phyloP scores from a whole-genome alignment of 2,113 vertebrate species.

The Rhinogobius similis region DNA sequence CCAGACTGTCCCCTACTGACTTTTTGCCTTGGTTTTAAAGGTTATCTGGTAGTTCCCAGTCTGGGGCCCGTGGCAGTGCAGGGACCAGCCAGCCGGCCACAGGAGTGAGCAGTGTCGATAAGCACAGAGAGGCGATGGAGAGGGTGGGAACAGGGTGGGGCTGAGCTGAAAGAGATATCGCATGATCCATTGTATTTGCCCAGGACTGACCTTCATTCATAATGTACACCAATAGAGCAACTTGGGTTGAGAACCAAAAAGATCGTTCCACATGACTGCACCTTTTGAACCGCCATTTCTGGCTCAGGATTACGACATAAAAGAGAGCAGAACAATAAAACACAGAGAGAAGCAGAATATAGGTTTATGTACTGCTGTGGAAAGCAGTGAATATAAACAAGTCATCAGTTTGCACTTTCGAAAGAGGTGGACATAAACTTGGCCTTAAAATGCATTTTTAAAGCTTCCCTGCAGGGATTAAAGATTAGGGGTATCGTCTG shows the following conservation, averaged over 20 bases:
- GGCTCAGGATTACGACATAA: slow-evolving; percentile 13
- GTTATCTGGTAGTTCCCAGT: slow-evolving; percentile 74
- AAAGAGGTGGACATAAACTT: slow-evolving; percentile 28
- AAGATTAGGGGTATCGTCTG: slow-evolving; percentile 33
- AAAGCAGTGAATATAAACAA: slow-evolving; percentile 22
- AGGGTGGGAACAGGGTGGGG: slow-evolving; percentile 24
- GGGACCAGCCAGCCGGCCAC: slow-evolving; percentile 50
- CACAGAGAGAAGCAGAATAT: slow-evolving; percentile 2
- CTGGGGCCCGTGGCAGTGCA: slow-evolving; percentile 55
- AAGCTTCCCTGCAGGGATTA: slow-evolving; percentile 24
- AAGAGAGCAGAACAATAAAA: slow-evolving; percentile 3
- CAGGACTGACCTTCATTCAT: slow-evolving; percentile 47
- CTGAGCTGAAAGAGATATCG: slow-evolving; percentile 46
- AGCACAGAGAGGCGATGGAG: slow-evolving; percentile 35
- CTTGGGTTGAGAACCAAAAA: slow-evolving; percentile 31
- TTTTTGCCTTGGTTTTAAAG: slow-evolving; percentile 68
- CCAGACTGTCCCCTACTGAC: slow-evolving; percentile 19
- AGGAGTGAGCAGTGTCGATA: slow-evolving; percentile 71
- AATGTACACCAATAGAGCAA: slow-evolving; percentile 27
- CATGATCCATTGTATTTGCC: slow-evolving; percentile 19
- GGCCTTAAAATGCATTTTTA: slow-evolving; percentile 34
- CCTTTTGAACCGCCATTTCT: slow-evolving; percentile 9
- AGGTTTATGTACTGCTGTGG: background rate
- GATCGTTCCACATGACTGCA: slow-evolving; percentile 23
- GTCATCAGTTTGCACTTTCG: slow-evolving; percentile 33